phyloP scores from a whole-genome alignment of 2,888 invertebrate species.

The Agrilus mali region DNA sequence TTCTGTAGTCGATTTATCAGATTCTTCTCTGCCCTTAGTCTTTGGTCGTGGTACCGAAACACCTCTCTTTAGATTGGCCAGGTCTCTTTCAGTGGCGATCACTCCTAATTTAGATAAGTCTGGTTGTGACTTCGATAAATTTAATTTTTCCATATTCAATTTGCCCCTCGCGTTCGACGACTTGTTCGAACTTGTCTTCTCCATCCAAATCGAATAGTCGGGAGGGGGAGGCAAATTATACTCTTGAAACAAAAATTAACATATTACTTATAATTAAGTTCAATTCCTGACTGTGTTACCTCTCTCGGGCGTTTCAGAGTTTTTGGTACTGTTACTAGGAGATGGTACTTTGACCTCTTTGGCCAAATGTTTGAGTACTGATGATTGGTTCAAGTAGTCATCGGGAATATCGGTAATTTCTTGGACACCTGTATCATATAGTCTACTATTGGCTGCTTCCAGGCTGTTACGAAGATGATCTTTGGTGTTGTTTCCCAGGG shows the following conservation, averaged over 20 bases:
- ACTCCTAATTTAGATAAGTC: constrained; percentile 52
- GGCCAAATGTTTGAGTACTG: constrained; percentile 71
- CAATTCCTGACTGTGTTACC: background rate
- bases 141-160: constrained; percentile 40
- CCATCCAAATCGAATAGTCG: constrained; percentile 32
- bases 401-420: constrained; percentile 78
- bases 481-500: constrained; percentile 22
- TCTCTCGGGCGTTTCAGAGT: constrained; percentile 14
- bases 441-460: constrained; percentile 13
- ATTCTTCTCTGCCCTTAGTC: constrained; percentile 45
- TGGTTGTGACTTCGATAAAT: constrained; percentile 69
- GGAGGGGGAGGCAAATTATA: constrained; percentile 29
- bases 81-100: constrained; percentile 19
- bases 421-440: constrained; percentile 32
- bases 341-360: constrained; percentile 52
- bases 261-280: background rate
- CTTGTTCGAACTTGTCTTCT: constrained; percentile 26
- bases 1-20: constrained; percentile 33
- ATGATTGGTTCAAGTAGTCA: constrained; percentile 71
- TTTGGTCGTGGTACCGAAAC: constrained; percentile 37
- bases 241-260: constrained; percentile 17
- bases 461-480: constrained; percentile 18
- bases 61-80: constrained; percentile 27
- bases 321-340: constrained; percentile 16
- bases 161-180: constrained; percentile 22